These are phyloP conservation scores for Panthera tigris DNA, from an alignment of 2,113 vertebrate species.

Conservation along the genomic window DNA sequence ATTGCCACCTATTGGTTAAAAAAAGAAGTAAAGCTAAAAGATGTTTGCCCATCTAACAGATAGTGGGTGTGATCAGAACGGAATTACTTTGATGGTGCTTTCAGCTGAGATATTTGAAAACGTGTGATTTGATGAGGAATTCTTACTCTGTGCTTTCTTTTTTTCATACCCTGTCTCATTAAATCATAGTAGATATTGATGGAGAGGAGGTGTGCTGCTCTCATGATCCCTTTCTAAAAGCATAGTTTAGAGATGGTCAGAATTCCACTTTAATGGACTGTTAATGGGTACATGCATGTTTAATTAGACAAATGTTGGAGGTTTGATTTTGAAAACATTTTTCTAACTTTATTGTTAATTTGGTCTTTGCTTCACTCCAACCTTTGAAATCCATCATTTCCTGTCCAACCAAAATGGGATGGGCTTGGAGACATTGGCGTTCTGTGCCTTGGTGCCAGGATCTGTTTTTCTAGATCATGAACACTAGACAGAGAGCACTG, in stretches of 20 bases:
- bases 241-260: neutral
- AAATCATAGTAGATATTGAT: neutral
- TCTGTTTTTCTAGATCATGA: neutral
- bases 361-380: constrained; percentile 2
- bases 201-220: neutral
- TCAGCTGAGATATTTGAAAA: constrained; percentile 10
- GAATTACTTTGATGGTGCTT: neutral
- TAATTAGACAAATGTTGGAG: constrained; percentile 26
- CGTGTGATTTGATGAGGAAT: neutral
- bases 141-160: neutral
- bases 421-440: neutral
- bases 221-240: neutral
- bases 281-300: constrained; percentile 45
- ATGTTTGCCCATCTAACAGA: neutral
- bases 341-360: constrained; percentile 1
- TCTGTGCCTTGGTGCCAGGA: neutral
- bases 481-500: neutral
- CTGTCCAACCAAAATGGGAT: neutral
- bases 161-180: neutral
- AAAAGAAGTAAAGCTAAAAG: constrained; percentile 48
- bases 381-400: constrained; percentile 30
- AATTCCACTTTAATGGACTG: neutral
- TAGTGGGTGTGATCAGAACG: neutral
- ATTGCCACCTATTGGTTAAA: constrained; percentile 72
- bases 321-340: constrained; percentile 18